Evolutionary conservation across 2,888 invertebrate species (phyloP).

Genomic region (Chironomus riparius): DNA sequence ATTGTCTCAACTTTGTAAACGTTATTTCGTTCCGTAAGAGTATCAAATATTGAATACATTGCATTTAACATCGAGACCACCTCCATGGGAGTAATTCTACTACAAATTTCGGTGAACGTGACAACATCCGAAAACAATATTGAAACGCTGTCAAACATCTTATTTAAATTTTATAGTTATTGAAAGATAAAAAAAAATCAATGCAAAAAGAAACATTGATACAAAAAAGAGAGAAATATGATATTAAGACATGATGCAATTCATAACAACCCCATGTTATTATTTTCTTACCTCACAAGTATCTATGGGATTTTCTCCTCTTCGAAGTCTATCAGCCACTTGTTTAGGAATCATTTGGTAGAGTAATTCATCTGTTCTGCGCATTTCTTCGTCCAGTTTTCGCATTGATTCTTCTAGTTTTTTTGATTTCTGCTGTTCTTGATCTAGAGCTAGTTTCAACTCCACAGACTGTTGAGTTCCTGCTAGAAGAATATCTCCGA

Average conservation of each 20-base stretch:
- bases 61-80: conserved; percentile 96
- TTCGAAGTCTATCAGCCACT: conserved; percentile 85
- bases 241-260: neutral
- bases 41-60: conserved; percentile 97
- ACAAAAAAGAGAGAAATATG: neutral
- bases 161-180: conserved; percentile 19
- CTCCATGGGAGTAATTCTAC: conserved; percentile 91
- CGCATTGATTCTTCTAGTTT: conserved; percentile 94
- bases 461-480: conserved; percentile 97
- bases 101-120: conserved; percentile 95
- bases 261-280: neutral
- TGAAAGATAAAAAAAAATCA: conserved; percentile 30
- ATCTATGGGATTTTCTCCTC: conserved; percentile 92
- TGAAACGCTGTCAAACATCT: conserved; percentile 95
- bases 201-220: neutral
- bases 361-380: conserved; percentile 84
- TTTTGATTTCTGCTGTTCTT: conserved; percentile 94
- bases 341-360: conserved; percentile 99
- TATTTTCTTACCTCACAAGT: conserved; percentile 76
- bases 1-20: conserved; percentile 75
- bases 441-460: conserved; percentile 86
- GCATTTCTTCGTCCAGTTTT: conserved; percentile 92
- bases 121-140: conserved; percentile 97
- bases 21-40: conserved; percentile 80
- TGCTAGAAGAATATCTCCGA: conserved; percentile 85